Conservation (phyloP, 1,140 invertebrate genomes). For the Acromyrmex charruanus region DNA sequence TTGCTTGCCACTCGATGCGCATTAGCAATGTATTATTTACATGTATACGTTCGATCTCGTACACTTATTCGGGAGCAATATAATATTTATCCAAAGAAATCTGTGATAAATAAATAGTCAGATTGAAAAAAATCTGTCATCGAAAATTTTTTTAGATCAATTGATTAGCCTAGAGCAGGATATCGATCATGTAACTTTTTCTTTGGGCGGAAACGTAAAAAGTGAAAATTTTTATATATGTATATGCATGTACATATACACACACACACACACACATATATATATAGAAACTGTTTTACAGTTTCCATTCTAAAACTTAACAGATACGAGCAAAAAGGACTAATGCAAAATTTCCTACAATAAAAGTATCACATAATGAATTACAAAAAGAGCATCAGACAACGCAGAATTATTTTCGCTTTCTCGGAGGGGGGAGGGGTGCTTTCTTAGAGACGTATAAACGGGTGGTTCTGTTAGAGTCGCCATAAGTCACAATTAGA, state of each 20-base stretch:
- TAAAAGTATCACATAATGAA: conserved; percentile 21
- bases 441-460: conserved; percentile 68
- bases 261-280: no score
- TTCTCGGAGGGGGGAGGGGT: conserved; percentile 31
- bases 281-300: neutral
- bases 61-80: neutral
- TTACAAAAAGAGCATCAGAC: conserved; percentile 35
- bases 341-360: neutral
- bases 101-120: neutral
- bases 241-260: no score
- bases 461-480: conserved; percentile 78
- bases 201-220: no score
- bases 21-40: conserved; percentile 28
- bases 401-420: conserved; percentile 30
- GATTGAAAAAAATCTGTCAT: neutral
- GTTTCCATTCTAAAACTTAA: neutral
- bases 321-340: neutral
- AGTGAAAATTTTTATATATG: no score
- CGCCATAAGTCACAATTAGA: conserved; percentile 85
- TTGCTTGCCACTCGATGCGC: conserved; percentile 61
- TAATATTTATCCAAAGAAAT: neutral
- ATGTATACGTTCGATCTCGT: neutral
- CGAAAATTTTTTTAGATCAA: neutral
- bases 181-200: no score
- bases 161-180: neutral